Evolutionary conservation across 2,113 vertebrate genomes (phyloP).

Genomic region (Leiothrix lutea): DNA sequence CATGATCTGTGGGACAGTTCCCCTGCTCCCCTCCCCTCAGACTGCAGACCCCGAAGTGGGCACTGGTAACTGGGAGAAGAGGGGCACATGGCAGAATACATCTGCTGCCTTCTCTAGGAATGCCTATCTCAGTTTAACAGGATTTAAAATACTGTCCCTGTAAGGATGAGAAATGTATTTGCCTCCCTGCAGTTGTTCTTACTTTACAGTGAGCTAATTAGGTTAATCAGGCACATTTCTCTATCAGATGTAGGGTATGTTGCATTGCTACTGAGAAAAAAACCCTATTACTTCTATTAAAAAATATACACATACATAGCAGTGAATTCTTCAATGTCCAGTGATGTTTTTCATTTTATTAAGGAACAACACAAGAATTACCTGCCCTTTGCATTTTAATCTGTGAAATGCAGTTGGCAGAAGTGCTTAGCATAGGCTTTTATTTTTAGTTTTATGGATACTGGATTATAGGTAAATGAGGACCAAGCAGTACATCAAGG

Average conservation of each 20-base stretch:
- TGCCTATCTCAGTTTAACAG: background rate
- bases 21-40: background rate
- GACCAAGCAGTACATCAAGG: background rate
- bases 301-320: background rate
- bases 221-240: background rate
- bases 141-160: background rate
- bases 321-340: background rate
- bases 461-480: slow-evolving; percentile 7
- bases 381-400: slow-evolving; percentile 1
- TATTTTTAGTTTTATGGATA: slow-evolving; percentile 10
- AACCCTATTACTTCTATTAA: background rate
- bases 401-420: background rate
- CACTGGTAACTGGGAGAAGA: background rate
- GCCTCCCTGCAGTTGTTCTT: background rate
- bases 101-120: background rate
- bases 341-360: background rate
- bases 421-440: slow-evolving; percentile 11
- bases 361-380: background rate
- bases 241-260: background rate
- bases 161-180: background rate
- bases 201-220: background rate
- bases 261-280: background rate
- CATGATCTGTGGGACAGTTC: background rate
- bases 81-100: background rate
- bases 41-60: background rate